Base-by-base conservation (phyloP, 2,797 vertebrate genomes). In the Epinephelus awoara region DNA sequence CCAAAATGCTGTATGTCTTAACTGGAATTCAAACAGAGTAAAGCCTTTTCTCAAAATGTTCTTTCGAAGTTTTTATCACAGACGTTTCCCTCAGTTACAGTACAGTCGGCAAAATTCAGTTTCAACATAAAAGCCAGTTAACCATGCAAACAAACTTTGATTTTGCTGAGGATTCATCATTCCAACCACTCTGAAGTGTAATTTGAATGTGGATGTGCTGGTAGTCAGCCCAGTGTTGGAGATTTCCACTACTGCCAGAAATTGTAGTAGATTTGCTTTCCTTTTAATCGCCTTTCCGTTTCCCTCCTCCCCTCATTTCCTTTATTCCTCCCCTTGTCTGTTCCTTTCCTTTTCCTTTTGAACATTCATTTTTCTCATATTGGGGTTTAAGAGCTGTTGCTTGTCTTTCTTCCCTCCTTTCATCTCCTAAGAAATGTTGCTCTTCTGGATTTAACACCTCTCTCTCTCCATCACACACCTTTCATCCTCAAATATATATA, bases 51-150 rank as follows among this genome's bases (percentile, higher is more conserved):
- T 54, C 7, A 3, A 64, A 52, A 50, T 27, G 29, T 65, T 63
- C 63, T 25, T 40, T 38, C 54, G 9, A 2, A 27, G 6, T 75
- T 80, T 76, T 47, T 78, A 66, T 63, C 40, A 42, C 9, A 25
- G 27, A 57, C 46, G n/a, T 72, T 66, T 59, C 0, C 25, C 58
- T 21, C 42, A 44, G 42, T 67, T 58, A 18, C 21, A 15, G 7
- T 21, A 9, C 17, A 69, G 64, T 74, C 67, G 72, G 72, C 68
- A 77, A 69, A 65, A 73, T 17, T 17, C 34, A 18, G 5, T 23
- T 42, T 74, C 38, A 13, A 27, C 42, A 52, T 80, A 23, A 63
- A 57, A 67, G 27, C 49, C 38, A 49, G 38, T 72, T 23, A 56
- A n/a, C 29, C 10, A 5, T 40, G 27, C 61, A 62, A 29, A 63